A percentile compares a stretch with the other conserved stretches of the same genome.
These are phyloP conservation scores for Centruroides sculpturatus DNA, from an alignment of 1,140 invertebrate genomes.

Conservation along the genomic window DNA sequence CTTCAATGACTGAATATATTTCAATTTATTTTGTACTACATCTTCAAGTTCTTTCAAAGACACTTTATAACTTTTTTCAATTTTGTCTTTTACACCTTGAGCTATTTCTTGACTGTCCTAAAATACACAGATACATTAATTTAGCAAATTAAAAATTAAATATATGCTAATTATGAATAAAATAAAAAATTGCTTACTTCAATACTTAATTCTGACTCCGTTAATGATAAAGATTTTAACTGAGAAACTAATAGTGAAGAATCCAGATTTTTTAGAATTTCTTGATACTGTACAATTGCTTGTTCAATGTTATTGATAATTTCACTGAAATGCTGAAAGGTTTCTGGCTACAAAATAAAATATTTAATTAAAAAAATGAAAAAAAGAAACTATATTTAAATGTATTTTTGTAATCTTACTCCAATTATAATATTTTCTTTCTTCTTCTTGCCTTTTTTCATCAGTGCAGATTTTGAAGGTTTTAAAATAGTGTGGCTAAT, in stretches of 20 bases:
- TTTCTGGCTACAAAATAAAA: conserved; percentile 17
- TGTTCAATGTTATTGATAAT: too few species aligned
- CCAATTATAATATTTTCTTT: conserved; percentile 20
- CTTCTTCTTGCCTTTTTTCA: conserved; percentile 27
- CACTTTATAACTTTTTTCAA: conserved; percentile 25
- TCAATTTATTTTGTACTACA: conserved; percentile 24
- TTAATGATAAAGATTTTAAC: too few species aligned
- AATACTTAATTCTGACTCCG: too few species aligned
- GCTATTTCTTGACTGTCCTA: conserved; percentile 19
- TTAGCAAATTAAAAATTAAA: conserved; percentile 14
- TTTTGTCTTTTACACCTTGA: conserved; percentile 23
- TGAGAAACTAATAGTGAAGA: too few species aligned
- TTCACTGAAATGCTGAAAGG: conserved; percentile 14
- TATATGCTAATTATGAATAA: too few species aligned
- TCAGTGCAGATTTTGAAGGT: conserved; percentile 22
- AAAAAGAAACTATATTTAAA: background rate
- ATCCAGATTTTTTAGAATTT: too few species aligned
- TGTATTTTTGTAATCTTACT: conserved; percentile 15
- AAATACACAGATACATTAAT: conserved; percentile 9
- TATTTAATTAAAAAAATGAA: background rate
- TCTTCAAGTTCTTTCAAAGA: conserved; percentile 26
- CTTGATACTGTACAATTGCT: too few species aligned
- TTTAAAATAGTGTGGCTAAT: conserved; percentile 26
- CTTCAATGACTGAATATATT: conserved; percentile 24
- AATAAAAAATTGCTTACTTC: too few species aligned